These are phyloP conservation scores for Campoletis raptor DNA, from an alignment of 2,888 invertebrate genomes.

Conservation along the genomic window DNA sequence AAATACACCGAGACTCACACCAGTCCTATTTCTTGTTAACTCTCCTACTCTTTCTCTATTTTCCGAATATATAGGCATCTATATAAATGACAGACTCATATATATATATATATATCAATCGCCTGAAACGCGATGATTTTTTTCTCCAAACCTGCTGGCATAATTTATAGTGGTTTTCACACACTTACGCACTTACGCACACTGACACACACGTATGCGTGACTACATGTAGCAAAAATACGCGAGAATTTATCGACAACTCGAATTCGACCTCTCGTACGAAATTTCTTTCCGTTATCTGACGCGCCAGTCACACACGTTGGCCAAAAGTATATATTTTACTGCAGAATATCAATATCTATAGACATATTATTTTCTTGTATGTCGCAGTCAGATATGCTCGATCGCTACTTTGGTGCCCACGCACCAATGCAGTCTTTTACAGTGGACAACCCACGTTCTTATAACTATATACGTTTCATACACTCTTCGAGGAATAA, in stretches of 20 bases:
- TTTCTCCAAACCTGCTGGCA: constrained; percentile 45
- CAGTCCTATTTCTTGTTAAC: constrained; percentile 46
- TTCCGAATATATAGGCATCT: not conserved
- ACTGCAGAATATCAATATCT: constrained; percentile 41
- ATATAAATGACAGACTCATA: not conserved
- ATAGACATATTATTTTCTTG: constrained; percentile 32
- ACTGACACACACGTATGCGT: not conserved
- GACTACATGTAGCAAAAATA: constrained; percentile 6
- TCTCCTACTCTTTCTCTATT: constrained; percentile 24
- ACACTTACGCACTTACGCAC: constrained; percentile 7
- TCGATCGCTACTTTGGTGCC: constrained; percentile 62
- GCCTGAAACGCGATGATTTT: constrained; percentile 46
- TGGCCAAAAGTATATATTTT: constrained; percentile 24
- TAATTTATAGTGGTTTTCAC: constrained; percentile 59
- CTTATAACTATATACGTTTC: constrained; percentile 25
- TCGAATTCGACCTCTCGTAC: constrained; percentile 56
- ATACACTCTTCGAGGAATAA: constrained; percentile 10
- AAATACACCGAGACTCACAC: constrained; percentile 48
- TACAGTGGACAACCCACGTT: constrained; percentile 56
- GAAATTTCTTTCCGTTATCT: constrained; percentile 65
- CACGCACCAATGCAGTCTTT: constrained; percentile 57
- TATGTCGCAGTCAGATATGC: constrained; percentile 49
- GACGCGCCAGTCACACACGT: constrained; percentile 47
- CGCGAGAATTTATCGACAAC: constrained; percentile 67
- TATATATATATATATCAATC: constrained; percentile 7